Evolutionary conservation across 2,888 invertebrate species (phyloP), one percentile per base, ranked within the genome.

Genomic region (Sipha maydis): DNA sequence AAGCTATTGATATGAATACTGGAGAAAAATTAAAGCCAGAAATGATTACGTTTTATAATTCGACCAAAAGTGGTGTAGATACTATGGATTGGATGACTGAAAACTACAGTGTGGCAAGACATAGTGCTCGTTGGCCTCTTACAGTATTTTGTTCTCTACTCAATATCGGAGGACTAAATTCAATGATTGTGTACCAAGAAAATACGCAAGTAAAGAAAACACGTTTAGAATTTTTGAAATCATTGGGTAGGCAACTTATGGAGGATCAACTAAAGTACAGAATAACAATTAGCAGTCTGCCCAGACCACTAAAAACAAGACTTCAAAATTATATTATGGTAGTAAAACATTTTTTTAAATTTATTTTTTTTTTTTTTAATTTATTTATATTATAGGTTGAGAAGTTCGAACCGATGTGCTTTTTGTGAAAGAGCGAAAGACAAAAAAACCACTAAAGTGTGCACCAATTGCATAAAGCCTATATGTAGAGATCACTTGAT

Each of bases 101-200:
- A 69, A 69, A 69, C 69, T 69, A 69, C 69, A 69, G 69, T 28
- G 28, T 69, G n/a, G 69, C 69, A 69, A 69, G 69, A 69, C 25
- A 69, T 69, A 69, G 69, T 69, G 69, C 69, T 69, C 69, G 69
- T 25, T 69, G 69, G n/a, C 69, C 69, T 69, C 69, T 69, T n/a
- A 69, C 28, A 69, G 69, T 69, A 69, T 69, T 69, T 69, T 69
- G n/a, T 69, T 69, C 69, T 69, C 69, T n/a, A 69, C 69, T 69
- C 25, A 69, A 69, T 69, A 69, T 69, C 69, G 69, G 69, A 69
- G 69, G 69, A 69, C 28, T 69, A 69, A 69, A 69, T 69, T 69
- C 69, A 69, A 69, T 69, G 69, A 69, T 69, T n/a, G 69, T 69
- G 69, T 69, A 69, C 69, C n/a, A 69, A 69, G 69, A 69, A 69